Evolutionary conservation across 2,797 vertebrate species (phyloP).

Genomic region (Hippoglossus hippoglossus): DNA sequence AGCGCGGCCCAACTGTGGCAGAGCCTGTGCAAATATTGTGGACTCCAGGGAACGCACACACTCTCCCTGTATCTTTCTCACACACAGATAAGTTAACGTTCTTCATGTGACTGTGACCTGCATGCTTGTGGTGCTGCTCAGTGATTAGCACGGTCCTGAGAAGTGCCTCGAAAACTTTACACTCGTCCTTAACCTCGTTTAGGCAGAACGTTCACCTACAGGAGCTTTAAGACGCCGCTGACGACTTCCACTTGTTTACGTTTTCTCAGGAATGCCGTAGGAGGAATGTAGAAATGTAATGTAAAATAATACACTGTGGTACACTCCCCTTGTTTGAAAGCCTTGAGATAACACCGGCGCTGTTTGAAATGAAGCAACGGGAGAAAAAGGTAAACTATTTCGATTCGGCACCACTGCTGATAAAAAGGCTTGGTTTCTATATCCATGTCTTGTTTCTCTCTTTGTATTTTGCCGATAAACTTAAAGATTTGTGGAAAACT

Average conservation of each 20-base stretch:
- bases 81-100: conserved; percentile 26
- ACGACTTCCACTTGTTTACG: neutral
- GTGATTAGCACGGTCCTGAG: conserved; percentile 39
- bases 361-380: conserved; percentile 4
- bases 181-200: conserved; percentile 11
- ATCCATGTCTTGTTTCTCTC: no score
- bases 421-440: no score
- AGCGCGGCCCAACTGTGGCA: neutral
- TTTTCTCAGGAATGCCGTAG: neutral
- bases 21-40: conserved; percentile 19
- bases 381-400: conserved; percentile 1
- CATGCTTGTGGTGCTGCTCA: conserved; percentile 24
- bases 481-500: no score
- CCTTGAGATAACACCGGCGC: neutral
- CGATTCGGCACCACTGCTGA: no score
- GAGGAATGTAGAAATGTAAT: neutral
- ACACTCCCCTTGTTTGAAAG: neutral
- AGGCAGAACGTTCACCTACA: neutral
- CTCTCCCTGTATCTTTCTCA: neutral
- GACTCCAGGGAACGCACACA: neutral
- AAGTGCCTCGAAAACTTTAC: conserved; percentile 21
- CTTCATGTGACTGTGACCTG: conserved; percentile 62
- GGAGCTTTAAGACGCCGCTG: no score
- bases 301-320: conserved; percentile 8
- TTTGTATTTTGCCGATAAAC: no score